Base-by-base conservation (phyloP, 2,797 vertebrate genomes). In the Podarcis lilfordi region DNA sequence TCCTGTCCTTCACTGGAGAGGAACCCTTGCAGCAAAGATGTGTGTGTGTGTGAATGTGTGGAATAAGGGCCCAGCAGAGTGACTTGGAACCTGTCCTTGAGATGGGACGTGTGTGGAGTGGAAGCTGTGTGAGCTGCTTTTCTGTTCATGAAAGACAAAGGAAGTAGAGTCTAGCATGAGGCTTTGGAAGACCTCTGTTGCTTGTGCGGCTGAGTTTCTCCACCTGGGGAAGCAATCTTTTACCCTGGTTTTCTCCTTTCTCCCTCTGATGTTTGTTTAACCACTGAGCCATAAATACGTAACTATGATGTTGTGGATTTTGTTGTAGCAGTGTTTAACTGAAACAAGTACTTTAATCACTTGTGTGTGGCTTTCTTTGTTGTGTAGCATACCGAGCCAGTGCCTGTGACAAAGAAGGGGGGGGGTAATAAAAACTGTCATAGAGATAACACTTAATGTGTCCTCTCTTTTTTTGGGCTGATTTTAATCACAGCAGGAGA, bases 201-300 rank as follows among this genome's bases (percentile, higher is more conserved):
- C 61, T 72, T 83, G 74, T 9, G 29, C n/a, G 27, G 45, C 19
- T 69, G 19, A 11, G 9, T 35, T 32, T 88, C 37, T 43, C n/a
- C 45, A 32, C 69, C 35, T 61, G 17, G 4, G 27, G 37, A 79
- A 84, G 75, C 55, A 61, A 55, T 66, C 4, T 37, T 23, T 40
- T 68, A 23, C 61, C 8, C 5, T 27, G 29, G 3, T 37, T 75
- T 25, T 61, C 35, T 27, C 11, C 43, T 83, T 35, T 35, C 35
- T 64, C n/a, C 21, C 50, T 23, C 32, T 23, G 23, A 11, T 29
- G 50, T 64, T 80, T 85, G 40, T 89, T 89, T 76, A 95, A 95
- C 92, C 95, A 95, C 95, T 96, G 95, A 95, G 95, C 95, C 94
- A 93, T 91, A 90, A 95, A 87, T 59, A 87, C 88, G 89, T 32